Base-by-base conservation (phyloP, 2,797 vertebrate genomes). In the Limosa lapponica region DNA sequence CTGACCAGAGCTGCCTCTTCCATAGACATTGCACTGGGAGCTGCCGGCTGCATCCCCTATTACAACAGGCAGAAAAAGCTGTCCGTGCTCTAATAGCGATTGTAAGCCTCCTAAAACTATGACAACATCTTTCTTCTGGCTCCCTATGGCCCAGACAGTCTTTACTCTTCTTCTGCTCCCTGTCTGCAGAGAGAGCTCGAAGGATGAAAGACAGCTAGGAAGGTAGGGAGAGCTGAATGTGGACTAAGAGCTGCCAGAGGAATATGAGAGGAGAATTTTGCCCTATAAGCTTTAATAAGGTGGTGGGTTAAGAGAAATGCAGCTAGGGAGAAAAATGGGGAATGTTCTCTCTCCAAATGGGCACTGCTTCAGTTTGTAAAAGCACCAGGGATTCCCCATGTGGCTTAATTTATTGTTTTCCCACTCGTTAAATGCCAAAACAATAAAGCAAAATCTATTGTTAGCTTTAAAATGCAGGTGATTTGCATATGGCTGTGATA, bases 391-490 rank as follows among this genome's bases (percentile, higher is more conserved):
- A 90, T 96, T 96, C 94, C 93, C 93, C 90, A 86, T 58, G 87
- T 95, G 96, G 95, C 93, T 97, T 97, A 87, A 97, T 97, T 97
- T 97, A 94, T 95, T 91, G 90, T 93, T 95, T 96, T 96, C 95
- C 91, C 90, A 97, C 97, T 97, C 93, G 91, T 97, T 96, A 97
- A 98, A 98, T 97, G 96, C 95, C 96, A 96, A 87, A 79, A 96
- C 96, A 90, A 95, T 95, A 96, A 97, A 97, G 95, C 94, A 96
- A 96, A 97, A 93, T 96, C 97, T 96, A 97, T 59, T 74, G 93
- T 92, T 96, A 93, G 85, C 94, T 79, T 58, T 95, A 86, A 91
- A 91, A 92, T 86, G 96, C 93, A 90, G 81, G 64, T 90, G 65
- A 94, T 97, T 97, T 96, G 97, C 91, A 87, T 95, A 92, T 49